Base-by-base conservation (phyloP, 2,113 vertebrate species). In the Eudyptes chrysolophus region DNA sequence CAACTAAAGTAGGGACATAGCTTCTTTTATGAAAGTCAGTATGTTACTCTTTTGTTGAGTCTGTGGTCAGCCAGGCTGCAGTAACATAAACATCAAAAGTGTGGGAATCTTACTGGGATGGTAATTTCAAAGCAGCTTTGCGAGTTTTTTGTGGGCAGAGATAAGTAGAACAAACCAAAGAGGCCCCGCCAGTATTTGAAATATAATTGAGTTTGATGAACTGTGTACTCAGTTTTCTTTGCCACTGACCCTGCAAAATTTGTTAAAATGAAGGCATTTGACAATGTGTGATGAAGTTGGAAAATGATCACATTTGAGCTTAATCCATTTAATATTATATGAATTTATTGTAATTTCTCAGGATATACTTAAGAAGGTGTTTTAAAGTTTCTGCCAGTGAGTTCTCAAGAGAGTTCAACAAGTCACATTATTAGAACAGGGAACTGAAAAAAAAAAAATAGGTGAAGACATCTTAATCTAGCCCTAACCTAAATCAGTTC, bases 71-170 rank as follows among this genome's bases (percentile, higher is more conserved):
- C 48, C 83, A 94, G 79, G 68, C 88, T 90, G 52, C 60, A 68
- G 42, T 66, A 95, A 92, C 52, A 58, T 64, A 76, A 62, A 77
- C 68, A 78, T 3, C 0, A 9, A 24, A 36, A 90, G 55, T 89
- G 90, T 94, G 94, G 72, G 92, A 97, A 94, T 89, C 54, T 58
- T 84, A 30, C 52, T 94, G 86, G 85, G 32, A 71, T 90, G 51
- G 52, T 61, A 46, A 77, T 82, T 97, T 95, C 85, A 94, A 69
- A 94, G 85, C 62, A 80, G 0, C 86, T 94, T 83, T 95, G 87
- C 77, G 58, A 79, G 8, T 14, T 89, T 79, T 94, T 87, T 94
- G 26, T 13, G 5, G 75, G 20, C 83, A 85, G 74, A 89, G 77
- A 52, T 44, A 70, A 72, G 42, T 38, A 83, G 85, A 90, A 86